Evolutionary conservation across 1,140 invertebrate species (phyloP).

Genomic region (Zaprionus davidi): DNA sequence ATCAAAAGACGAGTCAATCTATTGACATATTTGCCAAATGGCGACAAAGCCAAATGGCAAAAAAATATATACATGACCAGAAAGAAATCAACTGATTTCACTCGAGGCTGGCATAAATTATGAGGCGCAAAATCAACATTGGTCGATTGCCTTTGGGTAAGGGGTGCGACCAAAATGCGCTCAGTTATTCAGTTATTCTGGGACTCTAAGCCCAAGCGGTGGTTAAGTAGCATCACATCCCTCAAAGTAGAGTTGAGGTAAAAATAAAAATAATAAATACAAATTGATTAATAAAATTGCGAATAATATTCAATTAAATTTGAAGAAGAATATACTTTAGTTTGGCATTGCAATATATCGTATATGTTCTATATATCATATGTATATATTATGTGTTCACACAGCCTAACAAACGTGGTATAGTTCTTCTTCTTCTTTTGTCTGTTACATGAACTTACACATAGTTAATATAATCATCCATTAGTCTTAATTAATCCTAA

Average conservation of each 20-base stretch:
- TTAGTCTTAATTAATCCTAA: not conserved
- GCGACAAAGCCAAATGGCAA: slow-evolving; percentile 16
- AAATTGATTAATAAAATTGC: not conserved
- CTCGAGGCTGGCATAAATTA: slow-evolving; percentile 42
- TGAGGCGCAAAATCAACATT: slow-evolving; percentile 47
- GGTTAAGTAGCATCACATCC: not conserved
- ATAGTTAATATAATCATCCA: not conserved
- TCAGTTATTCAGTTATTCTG: slow-evolving; percentile 63
- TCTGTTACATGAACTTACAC: too few relatives aligned
- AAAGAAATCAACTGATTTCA: slow-evolving; percentile 36
- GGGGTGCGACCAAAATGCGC: slow-evolving; percentile 13
- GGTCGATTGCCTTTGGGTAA: slow-evolving; percentile 19
- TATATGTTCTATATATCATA: too few relatives aligned
- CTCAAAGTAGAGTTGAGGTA: not conserved
- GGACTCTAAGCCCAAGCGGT: slow-evolving; percentile 37
- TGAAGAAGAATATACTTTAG: not conserved
- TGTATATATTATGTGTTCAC: too few relatives aligned
- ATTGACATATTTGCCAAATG: slow-evolving; percentile 36
- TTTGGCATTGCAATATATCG: too few relatives aligned
- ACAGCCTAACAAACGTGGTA: too few relatives aligned
- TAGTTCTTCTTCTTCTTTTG: not conserved
- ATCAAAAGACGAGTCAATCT: slow-evolving; percentile 42
- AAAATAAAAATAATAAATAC: not conserved
- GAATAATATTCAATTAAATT: not conserved
- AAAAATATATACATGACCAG: slow-evolving; percentile 31